Conservation (phyloP, 1,140 invertebrate genomes). For the Phymorhynchus buccinoides region DNA sequence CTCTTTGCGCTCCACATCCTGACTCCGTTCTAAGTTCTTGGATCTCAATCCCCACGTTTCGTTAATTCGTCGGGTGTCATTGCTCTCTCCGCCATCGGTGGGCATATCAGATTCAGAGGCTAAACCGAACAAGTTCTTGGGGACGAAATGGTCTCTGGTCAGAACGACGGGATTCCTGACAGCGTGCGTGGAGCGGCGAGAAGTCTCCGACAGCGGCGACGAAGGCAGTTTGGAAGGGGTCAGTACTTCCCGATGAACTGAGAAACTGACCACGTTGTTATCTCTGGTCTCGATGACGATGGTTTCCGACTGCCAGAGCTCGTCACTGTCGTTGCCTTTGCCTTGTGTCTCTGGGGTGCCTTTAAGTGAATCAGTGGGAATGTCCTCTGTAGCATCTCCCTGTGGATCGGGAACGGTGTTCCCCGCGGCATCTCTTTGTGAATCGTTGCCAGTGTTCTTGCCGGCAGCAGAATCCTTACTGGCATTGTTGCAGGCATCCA, state of each 20-base stretch:
- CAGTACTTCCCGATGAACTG: constrained; percentile 35
- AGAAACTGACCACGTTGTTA: not conserved
- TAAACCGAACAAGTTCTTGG: constrained; percentile 4
- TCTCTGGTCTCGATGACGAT: constrained; percentile 24
- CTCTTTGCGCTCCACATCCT: not conserved
- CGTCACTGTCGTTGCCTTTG: not conserved
- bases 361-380: not conserved
- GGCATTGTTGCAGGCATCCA: constrained; percentile 41
- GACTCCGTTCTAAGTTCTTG: not conserved
- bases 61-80: not conserved
- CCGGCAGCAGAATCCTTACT: not conserved
- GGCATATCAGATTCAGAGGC: not conserved
- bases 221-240: constrained; percentile 58
- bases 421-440: not conserved
- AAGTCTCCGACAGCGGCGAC: constrained; percentile 54
- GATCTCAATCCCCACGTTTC: not conserved
- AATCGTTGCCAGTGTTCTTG: not conserved
- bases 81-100: not conserved
- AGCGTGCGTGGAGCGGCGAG: constrained; percentile 63
- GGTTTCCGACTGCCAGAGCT: constrained; percentile 30
- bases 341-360: not conserved
- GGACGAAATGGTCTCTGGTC: not conserved
- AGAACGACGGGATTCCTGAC: constrained; percentile 60
- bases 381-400: not conserved
- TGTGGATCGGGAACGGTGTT: too few relatives aligned